These are phyloP conservation scores for Poeciliopsis paucimaculata DNA, from an alignment of 2,797 vertebrate species.

Conservation along the genomic window DNA sequence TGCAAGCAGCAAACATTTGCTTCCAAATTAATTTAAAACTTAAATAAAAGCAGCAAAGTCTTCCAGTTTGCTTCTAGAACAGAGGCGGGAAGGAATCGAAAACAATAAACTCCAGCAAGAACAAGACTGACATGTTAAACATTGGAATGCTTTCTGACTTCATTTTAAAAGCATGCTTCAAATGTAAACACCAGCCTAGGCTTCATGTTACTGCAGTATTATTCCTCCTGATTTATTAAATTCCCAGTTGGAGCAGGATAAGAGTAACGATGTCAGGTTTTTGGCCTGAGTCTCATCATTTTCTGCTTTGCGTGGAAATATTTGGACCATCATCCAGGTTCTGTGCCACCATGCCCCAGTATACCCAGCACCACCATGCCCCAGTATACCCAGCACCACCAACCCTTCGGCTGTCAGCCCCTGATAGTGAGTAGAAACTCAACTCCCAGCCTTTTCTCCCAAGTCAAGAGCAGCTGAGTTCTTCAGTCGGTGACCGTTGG, in stretches of 20 bases:
- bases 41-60: background rate
- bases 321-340: background rate
- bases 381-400: background rate
- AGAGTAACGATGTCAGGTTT: background rate
- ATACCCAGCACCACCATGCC: background rate
- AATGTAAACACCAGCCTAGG: background rate
- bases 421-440: background rate
- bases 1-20: background rate
- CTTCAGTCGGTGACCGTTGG: constrained; percentile 81
- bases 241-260: background rate
- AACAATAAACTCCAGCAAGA: background rate
- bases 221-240: background rate
- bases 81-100: background rate
- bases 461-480: constrained; percentile 61
- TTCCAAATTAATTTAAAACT: background rate
- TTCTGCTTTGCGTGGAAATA: background rate
- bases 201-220: background rate
- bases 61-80: background rate
- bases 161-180: background rate
- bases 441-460: constrained; percentile 1
- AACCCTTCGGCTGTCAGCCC: background rate
- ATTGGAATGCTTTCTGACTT: background rate
- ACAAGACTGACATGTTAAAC: background rate
- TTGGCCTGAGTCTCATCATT: background rate
- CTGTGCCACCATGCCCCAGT: background rate